Evolutionary conservation across 2,797 vertebrate species (phyloP).

Genomic region (Microcaecilia unicolor): DNA sequence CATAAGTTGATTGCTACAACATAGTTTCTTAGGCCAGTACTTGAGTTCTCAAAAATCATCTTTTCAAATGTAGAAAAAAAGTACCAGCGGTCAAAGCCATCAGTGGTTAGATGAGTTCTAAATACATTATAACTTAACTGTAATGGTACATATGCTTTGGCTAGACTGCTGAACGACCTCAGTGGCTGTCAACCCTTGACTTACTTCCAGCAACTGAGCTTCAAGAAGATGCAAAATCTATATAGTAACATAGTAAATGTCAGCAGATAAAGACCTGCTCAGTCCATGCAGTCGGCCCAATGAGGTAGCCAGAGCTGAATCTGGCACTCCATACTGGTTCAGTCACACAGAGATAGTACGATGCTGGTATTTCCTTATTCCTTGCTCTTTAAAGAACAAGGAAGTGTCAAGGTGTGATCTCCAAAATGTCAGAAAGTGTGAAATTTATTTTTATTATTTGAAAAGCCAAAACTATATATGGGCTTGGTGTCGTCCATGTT

Average conservation of each 20-base stretch:
- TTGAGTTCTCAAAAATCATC: conserved; percentile 64
- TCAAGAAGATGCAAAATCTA: conserved; percentile 17
- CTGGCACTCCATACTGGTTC: no score
- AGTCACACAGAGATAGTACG: background rate
- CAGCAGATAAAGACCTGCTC: no score
- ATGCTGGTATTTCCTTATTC: conserved; percentile 2
- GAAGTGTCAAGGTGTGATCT: background rate
- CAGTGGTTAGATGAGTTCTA: conserved; percentile 72
- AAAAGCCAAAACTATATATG: no score
- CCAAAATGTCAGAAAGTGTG: no score
- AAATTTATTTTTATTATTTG: no score
- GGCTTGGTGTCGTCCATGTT: no score
- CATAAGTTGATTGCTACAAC: conserved; percentile 70
- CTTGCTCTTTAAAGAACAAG: background rate
- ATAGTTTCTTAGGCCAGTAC: conserved; percentile 47
- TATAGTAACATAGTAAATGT: no score
- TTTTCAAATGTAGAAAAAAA: conserved; percentile 64
- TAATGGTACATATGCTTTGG: conserved; percentile 53
- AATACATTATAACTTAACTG: conserved; percentile 76
- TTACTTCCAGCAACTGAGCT: conserved; percentile 20
- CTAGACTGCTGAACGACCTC: conserved; percentile 54
- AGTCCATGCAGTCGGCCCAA: no score
- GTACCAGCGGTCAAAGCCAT: conserved; percentile 69
- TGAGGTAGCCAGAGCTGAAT: no score
- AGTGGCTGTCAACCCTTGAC: conserved; percentile 41